Base-by-base conservation (phyloP, 2,888 invertebrate species). In the Metacarcinus magister region DNA sequence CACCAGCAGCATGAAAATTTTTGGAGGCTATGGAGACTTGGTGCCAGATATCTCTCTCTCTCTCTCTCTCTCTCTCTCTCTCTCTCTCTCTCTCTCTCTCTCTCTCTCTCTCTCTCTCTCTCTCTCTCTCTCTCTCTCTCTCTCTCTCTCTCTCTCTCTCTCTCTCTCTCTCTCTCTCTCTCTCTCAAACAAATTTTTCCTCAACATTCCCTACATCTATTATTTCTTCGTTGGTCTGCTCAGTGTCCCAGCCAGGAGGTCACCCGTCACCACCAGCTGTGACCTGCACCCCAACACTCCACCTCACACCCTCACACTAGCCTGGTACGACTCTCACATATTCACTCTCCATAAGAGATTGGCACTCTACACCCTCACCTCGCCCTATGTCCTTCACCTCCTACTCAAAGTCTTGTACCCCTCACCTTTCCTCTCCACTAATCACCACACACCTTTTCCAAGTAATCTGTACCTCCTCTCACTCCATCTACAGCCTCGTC, bases 61-160 rank as follows among this genome's bases (percentile, higher is more conserved):
- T 92, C 91, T 39, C 91, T 91, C 91, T 43, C 91, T 90, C 91
- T 39, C 91, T 43, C 91, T 44, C 91, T 48, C 48, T 46, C 91
- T n/a, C 92, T 28, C 46, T 44, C 92, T 48, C 48, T 46, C 46
- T 48, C 46, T 92, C 92, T 48, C 92, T 75, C 75, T 75, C 75
- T 75, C 46, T 44, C 92, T 92, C 92, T 44, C 92, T 92, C 75
- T 75, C 75, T 75, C 75, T 75, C 32, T 75, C 75, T 75, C 43
- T 44, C 43, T 48, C 92, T 92, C 92, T 60, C 46, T 44, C 43
- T 92, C 92, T 44, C 75, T 75, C 75, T 75, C 75, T 75, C 32
- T 75, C 75, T 75, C 43, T 44, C 43, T 48, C 92, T 92, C 92
- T 60, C 46, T 44, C 43, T 92, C 92, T 44, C 28, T n/a, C 19